Evolutionary conservation across 2,113 vertebrate genomes (phyloP).

Genomic region (Rhipidura dahli): DNA sequence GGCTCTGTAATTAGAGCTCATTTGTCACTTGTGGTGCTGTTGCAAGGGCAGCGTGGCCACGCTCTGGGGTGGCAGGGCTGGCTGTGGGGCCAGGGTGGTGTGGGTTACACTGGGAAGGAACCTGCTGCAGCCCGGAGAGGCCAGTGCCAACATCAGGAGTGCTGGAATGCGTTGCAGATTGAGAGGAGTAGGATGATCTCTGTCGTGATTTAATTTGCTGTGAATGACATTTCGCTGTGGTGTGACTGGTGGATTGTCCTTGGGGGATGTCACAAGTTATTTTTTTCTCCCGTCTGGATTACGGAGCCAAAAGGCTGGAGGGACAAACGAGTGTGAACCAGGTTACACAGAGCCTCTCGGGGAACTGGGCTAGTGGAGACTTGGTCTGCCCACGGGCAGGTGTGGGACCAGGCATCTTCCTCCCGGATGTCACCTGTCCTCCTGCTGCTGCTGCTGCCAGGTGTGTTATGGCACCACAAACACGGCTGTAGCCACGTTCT

Average conservation of each 20-base stretch:
- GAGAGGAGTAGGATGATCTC: neutral
- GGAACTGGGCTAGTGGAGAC: neutral
- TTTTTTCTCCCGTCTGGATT: neutral
- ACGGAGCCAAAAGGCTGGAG: neutral
- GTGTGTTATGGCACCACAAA: neutral
- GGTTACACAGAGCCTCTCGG: neutral
- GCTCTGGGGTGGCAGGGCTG: neutral
- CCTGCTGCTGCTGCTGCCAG: neutral
- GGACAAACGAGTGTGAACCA: neutral
- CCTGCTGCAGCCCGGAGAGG: neutral
- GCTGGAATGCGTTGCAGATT: neutral
- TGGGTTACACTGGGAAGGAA: neutral
- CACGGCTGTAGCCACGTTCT: neutral
- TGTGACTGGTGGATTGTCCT: conserved; percentile 33
- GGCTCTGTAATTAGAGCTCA: neutral
- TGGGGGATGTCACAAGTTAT: conserved; percentile 1
- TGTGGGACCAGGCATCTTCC: neutral
- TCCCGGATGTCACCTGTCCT: neutral
- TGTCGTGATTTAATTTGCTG: neutral
- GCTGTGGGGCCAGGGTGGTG: neutral
- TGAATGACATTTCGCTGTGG: neutral
- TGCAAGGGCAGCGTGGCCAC: neutral
- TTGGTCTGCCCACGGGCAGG: neutral
- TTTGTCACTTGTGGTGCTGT: neutral
- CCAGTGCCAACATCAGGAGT: neutral